Conservation (phyloP, 2,113 vertebrate genomes). For the Pagrus major region DNA sequence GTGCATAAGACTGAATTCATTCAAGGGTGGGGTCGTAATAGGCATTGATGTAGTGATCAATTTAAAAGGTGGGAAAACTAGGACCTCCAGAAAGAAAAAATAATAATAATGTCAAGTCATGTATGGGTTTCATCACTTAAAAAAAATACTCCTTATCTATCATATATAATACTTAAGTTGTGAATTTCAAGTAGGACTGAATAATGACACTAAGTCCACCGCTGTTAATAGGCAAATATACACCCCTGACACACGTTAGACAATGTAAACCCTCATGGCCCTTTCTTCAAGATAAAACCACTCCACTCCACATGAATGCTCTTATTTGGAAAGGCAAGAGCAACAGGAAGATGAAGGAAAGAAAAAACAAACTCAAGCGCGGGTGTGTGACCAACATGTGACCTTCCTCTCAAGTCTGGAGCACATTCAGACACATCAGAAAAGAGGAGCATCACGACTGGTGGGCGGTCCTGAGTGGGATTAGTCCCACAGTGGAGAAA, state of each 20-base stretch:
- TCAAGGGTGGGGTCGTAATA: slow-evolving; percentile 19
- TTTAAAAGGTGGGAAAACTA: slow-evolving; percentile 20
- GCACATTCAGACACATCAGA: slow-evolving; percentile 61
- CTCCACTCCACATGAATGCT: slow-evolving; percentile 26
- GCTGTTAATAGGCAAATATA: background rate
- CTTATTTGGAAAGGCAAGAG: slow-evolving; percentile 24
- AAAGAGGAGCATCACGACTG: slow-evolving; percentile 60
- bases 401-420: slow-evolving; percentile 75
- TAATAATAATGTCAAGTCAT: too few species aligned
- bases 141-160: background rate
- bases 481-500: slow-evolving; percentile 68
- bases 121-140: background rate
- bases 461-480: slow-evolving; percentile 72
- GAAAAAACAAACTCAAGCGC: slow-evolving; percentile 34
- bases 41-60: background rate
- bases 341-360: background rate
- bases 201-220: background rate
- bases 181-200: background rate
- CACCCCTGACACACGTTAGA: background rate
- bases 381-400: slow-evolving; percentile 79
- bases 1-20: slow-evolving; percentile 23
- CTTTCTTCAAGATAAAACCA: slow-evolving; percentile 11
- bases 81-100: background rate
- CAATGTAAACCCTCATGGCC: background rate
- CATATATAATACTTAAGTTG: background rate